Base-by-base conservation (phyloP, 1,140 invertebrate genomes). In the Drosophila athabasca region DNA sequence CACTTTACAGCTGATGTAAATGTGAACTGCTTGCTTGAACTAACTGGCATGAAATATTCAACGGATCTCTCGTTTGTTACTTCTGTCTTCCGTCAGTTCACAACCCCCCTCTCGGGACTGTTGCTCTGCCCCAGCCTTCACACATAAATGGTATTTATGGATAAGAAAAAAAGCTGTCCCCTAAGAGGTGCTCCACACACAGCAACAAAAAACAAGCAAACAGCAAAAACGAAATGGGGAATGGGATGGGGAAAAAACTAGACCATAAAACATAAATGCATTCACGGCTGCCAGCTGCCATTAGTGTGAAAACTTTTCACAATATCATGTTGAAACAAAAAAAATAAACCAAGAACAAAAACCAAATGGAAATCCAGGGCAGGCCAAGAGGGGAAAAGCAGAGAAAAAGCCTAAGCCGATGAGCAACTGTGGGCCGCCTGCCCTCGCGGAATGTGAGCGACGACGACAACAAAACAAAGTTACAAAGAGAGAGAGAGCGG, bases 241-340 rank as follows among this genome's bases (percentile, higher is more conserved):
- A 57, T 39, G 35, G 64, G 54, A 43, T 69, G 44, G 51, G 31
- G 11, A 4, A 39, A 67, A 77, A 81, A 78, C 48, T 83, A 81
- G 79, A 81, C 62, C 79, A 81, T 78, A 65, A 39, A 81, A 81
- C 79, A 81, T 81, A 78, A 81, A 81, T 81, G 79, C 79, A 81
- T 81, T 81, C 79, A 83, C 59, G 76, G 35, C 35, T 39, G 35
- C 35, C 24, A 15, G 60, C 66, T 82, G 80, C 76, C 66, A 84
- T 79, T 76, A 84, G 71, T 61, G 80, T 50, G 35, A 62, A 59
- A 73, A 71, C 69, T 62, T 54, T 73, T 73, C 35, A 64, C 59
- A 73, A 73, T 53, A 53, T 26, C 51, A 53, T 59, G 51, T 39
- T 29, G 29, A 50, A 39, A 73, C 55, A 76, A 79, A 70, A 24